Percentiles rank a stretch among this genome's conserved stretches.
These are phyloP conservation scores for Phyllotreta cruciferae DNA, from an alignment of 2,888 invertebrate species.

Conservation along the genomic window DNA sequence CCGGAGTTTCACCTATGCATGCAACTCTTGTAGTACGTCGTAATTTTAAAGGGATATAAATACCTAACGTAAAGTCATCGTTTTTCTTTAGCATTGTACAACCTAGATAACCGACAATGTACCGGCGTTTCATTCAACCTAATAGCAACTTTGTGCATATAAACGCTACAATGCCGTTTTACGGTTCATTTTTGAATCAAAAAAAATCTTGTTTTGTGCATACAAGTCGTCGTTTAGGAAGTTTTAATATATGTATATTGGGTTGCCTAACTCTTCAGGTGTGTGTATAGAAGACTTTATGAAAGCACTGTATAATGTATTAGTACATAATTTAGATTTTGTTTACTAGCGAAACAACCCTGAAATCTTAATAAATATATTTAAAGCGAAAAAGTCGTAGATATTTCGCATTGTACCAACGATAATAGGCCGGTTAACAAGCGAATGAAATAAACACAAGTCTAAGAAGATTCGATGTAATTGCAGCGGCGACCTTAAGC, in stretches of 20 bases:
- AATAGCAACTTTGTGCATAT: neutral
- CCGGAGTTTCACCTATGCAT: constrained; percentile 32
- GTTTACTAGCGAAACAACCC: too few species aligned
- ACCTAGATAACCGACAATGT: constrained; percentile 13
- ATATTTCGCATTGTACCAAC: neutral
- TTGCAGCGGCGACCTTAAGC: constrained; percentile 8
- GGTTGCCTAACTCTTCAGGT: too few species aligned
- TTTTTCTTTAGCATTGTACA: constrained; percentile 22
- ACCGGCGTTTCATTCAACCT: constrained; percentile 3
- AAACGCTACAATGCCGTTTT: neutral
- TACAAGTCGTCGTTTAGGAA: too few species aligned
- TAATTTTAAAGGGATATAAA: constrained; percentile 33
- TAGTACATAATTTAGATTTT: too few species aligned
- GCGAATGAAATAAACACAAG: constrained; percentile 8
- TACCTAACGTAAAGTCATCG: constrained; percentile 26
- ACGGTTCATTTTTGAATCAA: neutral
- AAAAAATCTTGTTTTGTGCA: too few species aligned
- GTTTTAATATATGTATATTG: too few species aligned
- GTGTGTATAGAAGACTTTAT: too few species aligned
- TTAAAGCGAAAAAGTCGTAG: neutral
- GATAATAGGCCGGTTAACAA: constrained; percentile 1
- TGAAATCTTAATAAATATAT: too few species aligned
- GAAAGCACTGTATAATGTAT: too few species aligned
- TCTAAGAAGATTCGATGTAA: constrained; percentile 7
- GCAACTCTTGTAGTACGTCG: constrained; percentile 31